Evolutionary conservation across 1,140 invertebrate genomes (phyloP), one percentile per base, ranked within the genome.

Genomic region (Aradophagus sp.): DNA sequence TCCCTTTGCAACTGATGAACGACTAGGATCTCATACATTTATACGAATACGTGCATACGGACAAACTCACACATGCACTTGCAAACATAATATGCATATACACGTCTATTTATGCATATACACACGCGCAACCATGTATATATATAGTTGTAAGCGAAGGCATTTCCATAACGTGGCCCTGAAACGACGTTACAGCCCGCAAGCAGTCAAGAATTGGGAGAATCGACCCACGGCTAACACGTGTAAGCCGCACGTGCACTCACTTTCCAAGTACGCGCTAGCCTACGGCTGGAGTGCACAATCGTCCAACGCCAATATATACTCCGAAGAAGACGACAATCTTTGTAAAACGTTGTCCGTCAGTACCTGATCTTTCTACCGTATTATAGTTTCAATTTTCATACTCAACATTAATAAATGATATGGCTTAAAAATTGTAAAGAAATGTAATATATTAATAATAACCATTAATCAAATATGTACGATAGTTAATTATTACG

Each of bases 171-270:
- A 72, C 65, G 65, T 76, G 52, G 75, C 72, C 76, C 70, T 77
- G 80, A 80, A 79, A 81, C 77, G 79, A 81, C 74, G 78, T 80
- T 80, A 80, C 78, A 81, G 77, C 76, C 80, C 75, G 79, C 76
- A 80, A 72, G 79, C 80, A 81, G 77, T 77, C 77, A 78, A 73
- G 79, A 77, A 80, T 80, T 76, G 76, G 79, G 77, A 80, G 81
- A 76, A 79, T 80, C 81, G 80, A 72, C 63, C 75, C 79, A 79
- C 75, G 76, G 79, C 76, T 82, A 81, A 83, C 81, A 83, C 81
- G 81, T 83, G 81, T 80, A 80, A 77, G 62, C 66, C 79, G 81
- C 81, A 83, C 81, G 81, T 83, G 81, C 81, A 83, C 81, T 82
- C 71, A 70, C 66, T 70, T 68, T 66, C 53, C 73, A 71, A 77